phyloP scores from a whole-genome alignment of 2,797 vertebrate genomes.

The Coranthus polyacanthus region DNA sequence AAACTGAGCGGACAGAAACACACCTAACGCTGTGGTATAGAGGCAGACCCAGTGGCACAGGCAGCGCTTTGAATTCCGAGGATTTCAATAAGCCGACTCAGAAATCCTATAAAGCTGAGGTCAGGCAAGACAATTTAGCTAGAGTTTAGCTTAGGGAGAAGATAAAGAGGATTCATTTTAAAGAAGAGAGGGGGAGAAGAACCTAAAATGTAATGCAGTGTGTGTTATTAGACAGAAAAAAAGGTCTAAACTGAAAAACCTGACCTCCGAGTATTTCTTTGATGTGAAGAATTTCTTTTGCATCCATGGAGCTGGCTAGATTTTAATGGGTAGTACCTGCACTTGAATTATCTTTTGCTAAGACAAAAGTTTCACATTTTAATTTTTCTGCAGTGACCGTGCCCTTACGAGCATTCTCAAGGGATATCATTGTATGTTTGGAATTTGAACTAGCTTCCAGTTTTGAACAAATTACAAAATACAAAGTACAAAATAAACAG shows the following conservation, averaged over 20 bases:
- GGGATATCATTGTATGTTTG: too few species aligned
- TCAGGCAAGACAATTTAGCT: conserved; percentile 41
- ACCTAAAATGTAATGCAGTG: not conserved
- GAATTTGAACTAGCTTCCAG: too few species aligned
- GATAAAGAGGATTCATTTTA: conserved; percentile 33
- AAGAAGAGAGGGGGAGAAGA: conserved; percentile 14
- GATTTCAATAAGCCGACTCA: conserved; percentile 43
- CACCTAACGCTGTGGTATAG: conserved; percentile 17
- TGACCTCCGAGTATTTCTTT: too few species aligned
- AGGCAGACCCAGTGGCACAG: not conserved
- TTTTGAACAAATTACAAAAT: too few species aligned
- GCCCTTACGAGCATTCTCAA: too few species aligned
- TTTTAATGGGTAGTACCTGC: too few species aligned
- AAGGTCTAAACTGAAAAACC: not conserved
- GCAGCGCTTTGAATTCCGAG: conserved; percentile 29
- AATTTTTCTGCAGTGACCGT: too few species aligned
- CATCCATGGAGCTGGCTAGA: too few species aligned
- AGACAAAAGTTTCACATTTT: too few species aligned
- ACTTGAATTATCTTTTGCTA: too few species aligned
- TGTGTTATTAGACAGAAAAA: not conserved
- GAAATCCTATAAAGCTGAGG: conserved; percentile 38
- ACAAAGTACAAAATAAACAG: too few species aligned
- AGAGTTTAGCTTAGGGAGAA: conserved; percentile 34
- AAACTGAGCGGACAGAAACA: conserved; percentile 23
- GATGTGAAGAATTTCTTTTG: too few species aligned